Conservation (phyloP, 1,140 invertebrate species). For the Cotesia typhae region DNA sequence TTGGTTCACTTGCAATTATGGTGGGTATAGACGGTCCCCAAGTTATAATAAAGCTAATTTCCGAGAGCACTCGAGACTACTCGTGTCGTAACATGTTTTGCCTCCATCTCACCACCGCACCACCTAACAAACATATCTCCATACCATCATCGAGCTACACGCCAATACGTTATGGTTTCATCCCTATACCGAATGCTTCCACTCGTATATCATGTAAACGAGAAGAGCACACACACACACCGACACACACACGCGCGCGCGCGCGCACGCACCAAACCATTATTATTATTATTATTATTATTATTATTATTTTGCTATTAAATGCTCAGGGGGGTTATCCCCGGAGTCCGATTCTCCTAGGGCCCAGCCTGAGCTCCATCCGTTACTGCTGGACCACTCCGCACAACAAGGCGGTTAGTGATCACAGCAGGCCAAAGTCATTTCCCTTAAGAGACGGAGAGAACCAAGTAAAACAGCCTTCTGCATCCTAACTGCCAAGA, state of each 20-base stretch:
- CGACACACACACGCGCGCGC: no score
- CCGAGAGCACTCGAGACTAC: constrained; percentile 62
- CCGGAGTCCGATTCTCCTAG: no score
- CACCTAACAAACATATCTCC: constrained; percentile 22
- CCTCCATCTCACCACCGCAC: constrained; percentile 51
- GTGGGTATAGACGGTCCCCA: constrained; percentile 62
- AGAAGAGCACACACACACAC: neutral
- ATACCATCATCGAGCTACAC: constrained; percentile 27
- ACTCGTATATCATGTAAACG: neutral
- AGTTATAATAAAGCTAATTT: constrained; percentile 68
- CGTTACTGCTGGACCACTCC: no score
- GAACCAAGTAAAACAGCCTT: no score
- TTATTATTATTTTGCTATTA: no score
- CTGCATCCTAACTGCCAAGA: no score
- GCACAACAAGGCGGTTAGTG: no score
- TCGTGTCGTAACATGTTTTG: constrained; percentile 64
- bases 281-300: neutral
- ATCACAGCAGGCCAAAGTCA: no score
- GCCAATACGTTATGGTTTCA: constrained; percentile 37
- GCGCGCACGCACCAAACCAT: neutral
- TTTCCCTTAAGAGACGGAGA: no score
- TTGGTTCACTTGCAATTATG: constrained; percentile 60
- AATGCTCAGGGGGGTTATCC: no score
- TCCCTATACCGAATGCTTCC: neutral
- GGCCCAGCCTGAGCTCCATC: no score